Evolutionary conservation across 1,140 invertebrate species (phyloP), one percentile per base, ranked within the genome.

Genomic region (Ceratoteleas bidentatus): DNA sequence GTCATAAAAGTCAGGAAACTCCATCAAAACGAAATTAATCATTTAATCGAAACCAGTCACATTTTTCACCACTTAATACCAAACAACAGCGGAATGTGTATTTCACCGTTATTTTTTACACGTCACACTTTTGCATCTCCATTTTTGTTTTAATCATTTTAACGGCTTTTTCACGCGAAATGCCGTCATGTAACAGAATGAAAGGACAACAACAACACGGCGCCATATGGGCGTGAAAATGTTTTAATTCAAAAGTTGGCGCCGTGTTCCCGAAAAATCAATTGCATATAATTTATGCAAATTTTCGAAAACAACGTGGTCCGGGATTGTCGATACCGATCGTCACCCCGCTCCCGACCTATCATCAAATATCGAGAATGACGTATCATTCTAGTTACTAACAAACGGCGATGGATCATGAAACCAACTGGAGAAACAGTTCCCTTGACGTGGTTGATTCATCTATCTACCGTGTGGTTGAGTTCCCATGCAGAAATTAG

Each of bases 361-460:
- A 57, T 80, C 43, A 74, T 24, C 53, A 80, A 65, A 80, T 80
- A 74, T 58, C 24, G 53, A 68, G 14, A 24, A 38, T 24, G 16
- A 60, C 36, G 58, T 66, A 68, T 33, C n/a, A 61, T 64, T 4
- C 40, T 10, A 33, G 66, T 64, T 60, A 60, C 58, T 69, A 47
- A 49, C 57, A 15, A 66, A 77, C 60, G 54, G 65, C 50, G 45
- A 81, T 64, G 60, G 65, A 70, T 75, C 69, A 73, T 40, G 69
- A 69, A 77, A 77, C 52, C 74, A 74, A 74, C 73, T 72, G 69
- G 68, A 68, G 58, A 83, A 83, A 83, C 74, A 83, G 70, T 69
- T 78, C 74, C 60, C 80, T 83, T 83, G 74, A 77, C 80, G 70
- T 78, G 80, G 74, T 83, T 78, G 78, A 83, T 83, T 83, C 64